Evolutionary conservation across 2,797 vertebrate genomes (phyloP).

Genomic region (Poeciliopsis gracilis): DNA sequence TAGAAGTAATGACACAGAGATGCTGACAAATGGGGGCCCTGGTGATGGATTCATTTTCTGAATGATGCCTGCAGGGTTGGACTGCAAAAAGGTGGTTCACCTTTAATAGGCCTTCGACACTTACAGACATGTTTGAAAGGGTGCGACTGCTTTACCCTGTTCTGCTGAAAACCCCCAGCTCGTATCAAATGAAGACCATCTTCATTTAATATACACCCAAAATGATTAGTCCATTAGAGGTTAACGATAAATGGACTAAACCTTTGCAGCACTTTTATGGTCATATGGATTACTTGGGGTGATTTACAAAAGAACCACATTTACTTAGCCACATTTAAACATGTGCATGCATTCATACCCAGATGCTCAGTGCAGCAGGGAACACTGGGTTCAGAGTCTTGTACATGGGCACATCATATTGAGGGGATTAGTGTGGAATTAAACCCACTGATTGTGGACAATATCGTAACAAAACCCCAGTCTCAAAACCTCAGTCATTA

Average conservation of each 20-base stretch:
- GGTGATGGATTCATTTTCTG: conserved; percentile 78
- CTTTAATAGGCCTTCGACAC: conserved; percentile 34
- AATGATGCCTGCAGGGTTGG: conserved; percentile 60
- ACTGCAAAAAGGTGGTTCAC: conserved; percentile 49
- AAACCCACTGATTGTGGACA: neutral
- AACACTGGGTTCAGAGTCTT: neutral
- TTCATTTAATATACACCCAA: neutral
- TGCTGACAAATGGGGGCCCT: conserved; percentile 75
- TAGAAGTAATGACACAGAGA: conserved; percentile 79
- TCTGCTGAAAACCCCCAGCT: neutral
- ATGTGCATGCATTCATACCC: neutral
- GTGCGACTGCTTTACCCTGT: neutral
- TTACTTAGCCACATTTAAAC: neutral
- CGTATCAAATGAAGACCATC: too few relatives aligned
- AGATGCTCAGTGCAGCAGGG: neutral
- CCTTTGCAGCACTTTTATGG: neutral
- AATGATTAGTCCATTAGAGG: neutral
- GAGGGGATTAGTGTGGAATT: neutral
- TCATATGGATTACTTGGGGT: neutral
- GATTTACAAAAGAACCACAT: neutral
- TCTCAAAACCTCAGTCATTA: neutral
- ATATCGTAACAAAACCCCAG: neutral
- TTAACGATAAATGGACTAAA: neutral
- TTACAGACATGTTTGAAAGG: conserved; percentile 21
- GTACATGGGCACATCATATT: neutral